Percentiles rank a stretch among this genome's conserved stretches.
Conservation (phyloP, 2,888 invertebrate genomes). For the Xanthorhoe designata region DNA sequence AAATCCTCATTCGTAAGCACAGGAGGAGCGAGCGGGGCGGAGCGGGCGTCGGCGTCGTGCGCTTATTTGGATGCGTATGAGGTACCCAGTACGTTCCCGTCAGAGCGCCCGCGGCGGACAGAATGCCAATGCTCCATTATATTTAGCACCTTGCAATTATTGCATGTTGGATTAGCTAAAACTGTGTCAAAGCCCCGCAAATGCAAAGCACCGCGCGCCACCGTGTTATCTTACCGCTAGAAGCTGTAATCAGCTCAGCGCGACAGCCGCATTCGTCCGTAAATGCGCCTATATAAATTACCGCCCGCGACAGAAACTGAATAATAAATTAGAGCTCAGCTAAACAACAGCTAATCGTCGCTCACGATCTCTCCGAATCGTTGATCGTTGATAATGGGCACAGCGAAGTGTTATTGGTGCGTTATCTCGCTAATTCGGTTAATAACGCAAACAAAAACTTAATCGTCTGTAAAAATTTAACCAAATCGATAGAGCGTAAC, state of each 20-base stretch:
- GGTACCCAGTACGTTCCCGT: constrained; percentile 54
- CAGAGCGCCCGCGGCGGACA: constrained; percentile 57
- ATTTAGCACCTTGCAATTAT: constrained; percentile 74
- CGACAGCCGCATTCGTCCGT: constrained; percentile 55
- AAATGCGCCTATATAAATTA: constrained; percentile 56
- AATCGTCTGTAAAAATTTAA: constrained; percentile 33
- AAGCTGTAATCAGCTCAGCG: constrained; percentile 54
- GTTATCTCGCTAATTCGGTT: constrained; percentile 44
- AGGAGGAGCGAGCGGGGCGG: constrained; percentile 50
- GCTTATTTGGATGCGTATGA: constrained; percentile 76
- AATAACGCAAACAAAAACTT: constrained; percentile 29
- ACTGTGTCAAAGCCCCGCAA: constrained; percentile 64
- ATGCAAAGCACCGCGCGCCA: constrained; percentile 45
- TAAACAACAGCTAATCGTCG: constrained; percentile 52
- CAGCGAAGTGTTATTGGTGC: constrained; percentile 47
- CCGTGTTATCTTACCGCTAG: constrained; percentile 49
- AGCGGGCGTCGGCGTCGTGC: constrained; percentile 35
- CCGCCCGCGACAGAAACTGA: constrained; percentile 52
- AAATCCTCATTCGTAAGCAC: constrained; percentile 76
- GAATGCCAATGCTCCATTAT: constrained; percentile 78
- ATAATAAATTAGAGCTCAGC: constrained; percentile 55
- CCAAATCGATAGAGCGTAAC: constrained; percentile 17
- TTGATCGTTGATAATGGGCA: constrained; percentile 51
- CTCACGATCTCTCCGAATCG: constrained; percentile 51
- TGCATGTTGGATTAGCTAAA: constrained; percentile 67